Conservation (phyloP, 2,113 vertebrate genomes). For the Python bivittatus region DNA sequence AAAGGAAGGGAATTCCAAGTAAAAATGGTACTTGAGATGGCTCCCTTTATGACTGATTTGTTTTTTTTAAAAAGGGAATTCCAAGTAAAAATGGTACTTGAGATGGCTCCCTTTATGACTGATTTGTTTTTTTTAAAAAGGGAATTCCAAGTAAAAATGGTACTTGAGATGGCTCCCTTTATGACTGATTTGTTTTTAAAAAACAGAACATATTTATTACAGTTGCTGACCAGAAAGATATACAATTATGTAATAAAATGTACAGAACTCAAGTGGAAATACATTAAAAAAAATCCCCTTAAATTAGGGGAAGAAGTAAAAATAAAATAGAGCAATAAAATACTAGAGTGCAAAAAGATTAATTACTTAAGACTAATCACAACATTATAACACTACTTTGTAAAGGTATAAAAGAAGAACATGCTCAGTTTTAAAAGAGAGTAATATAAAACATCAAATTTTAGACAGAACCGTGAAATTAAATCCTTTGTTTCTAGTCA, state of each 20-base stretch:
- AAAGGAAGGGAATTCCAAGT: not conserved
- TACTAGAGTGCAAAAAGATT: not conserved
- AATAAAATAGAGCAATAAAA: not conserved
- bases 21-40: not conserved
- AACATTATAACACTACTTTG: not conserved
- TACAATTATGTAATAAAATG: not conserved
- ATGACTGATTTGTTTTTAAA: not conserved
- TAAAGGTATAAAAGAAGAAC: not conserved
- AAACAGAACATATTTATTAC: not conserved
- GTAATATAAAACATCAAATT: not conserved
- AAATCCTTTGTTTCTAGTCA: not conserved
- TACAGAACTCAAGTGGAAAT: not conserved
- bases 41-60: not conserved
- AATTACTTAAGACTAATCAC: not conserved
- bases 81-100: not conserved
- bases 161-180: not conserved
- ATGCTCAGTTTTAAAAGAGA: not conserved
- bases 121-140: not conserved
- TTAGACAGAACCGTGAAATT: not conserved
- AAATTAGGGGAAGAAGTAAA: not conserved
- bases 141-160: not conserved
- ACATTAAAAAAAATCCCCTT: not conserved
- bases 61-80: not conserved
- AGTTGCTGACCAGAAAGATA: not conserved
- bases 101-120: not conserved